A percentile compares a stretch with the other conserved stretches of the same genome.
phyloP scores from a whole-genome alignment of 2,113 vertebrate species.

The Poeciliopsis occidentalis region DNA sequence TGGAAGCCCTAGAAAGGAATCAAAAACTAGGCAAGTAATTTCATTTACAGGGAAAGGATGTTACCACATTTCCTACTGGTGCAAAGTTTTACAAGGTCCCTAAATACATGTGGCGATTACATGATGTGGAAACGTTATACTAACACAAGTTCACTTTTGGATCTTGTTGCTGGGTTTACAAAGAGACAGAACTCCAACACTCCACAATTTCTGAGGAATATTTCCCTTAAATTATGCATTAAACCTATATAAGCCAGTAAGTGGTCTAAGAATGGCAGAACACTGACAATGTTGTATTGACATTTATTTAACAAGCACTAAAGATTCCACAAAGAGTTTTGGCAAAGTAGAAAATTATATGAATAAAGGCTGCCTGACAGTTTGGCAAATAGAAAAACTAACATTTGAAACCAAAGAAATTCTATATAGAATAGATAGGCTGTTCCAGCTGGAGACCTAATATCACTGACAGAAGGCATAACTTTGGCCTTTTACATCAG shows the following conservation, averaged over 20 bases:
- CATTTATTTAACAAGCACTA: background rate
- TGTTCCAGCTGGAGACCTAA: too few relatives aligned
- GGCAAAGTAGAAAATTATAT: too few relatives aligned
- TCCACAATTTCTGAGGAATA: conserved; percentile 11
- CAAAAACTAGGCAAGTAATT: conserved; percentile 66
- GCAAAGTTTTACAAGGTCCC: conserved; percentile 66
- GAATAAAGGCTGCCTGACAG: too few relatives aligned
- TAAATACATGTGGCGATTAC: conserved; percentile 71
- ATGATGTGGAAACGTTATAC: conserved; percentile 71
- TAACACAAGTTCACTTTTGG: conserved; percentile 52
- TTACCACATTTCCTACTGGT: conserved; percentile 65
- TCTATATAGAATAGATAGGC: too few relatives aligned
- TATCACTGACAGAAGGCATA: too few relatives aligned
- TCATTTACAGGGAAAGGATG: conserved; percentile 68
- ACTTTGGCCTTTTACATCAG: too few relatives aligned
- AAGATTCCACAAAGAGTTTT: background rate
- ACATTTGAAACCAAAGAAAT: too few relatives aligned
- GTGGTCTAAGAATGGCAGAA: too few relatives aligned
- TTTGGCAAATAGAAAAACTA: too few relatives aligned
- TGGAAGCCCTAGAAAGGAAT: conserved; percentile 49
- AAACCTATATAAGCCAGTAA: conserved; percentile 7
- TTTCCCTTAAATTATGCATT: conserved; percentile 11
- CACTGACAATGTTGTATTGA: background rate
- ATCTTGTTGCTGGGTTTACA: conserved; percentile 32
- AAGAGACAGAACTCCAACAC: conserved; percentile 16